Conservation (phyloP, 2,113 vertebrate genomes). For the Dicerorhinus sumatrensis region DNA sequence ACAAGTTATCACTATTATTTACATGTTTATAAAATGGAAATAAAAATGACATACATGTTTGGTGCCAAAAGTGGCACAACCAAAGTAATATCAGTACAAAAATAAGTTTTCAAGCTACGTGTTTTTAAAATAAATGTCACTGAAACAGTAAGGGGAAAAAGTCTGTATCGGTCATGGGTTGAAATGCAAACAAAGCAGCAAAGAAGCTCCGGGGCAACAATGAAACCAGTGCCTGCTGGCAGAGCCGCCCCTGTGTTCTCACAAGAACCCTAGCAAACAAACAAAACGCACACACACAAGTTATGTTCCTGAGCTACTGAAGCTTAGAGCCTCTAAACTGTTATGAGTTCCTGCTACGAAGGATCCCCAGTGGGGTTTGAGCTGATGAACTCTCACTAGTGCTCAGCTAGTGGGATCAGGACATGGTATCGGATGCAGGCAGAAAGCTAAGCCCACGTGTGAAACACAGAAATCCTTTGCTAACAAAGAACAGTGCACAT, state of each 20-base stretch:
- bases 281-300: neutral
- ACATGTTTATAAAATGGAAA: conserved; percentile 81
- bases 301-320: conserved; percentile 65
- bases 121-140: conserved; percentile 79
- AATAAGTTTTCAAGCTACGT: conserved; percentile 81
- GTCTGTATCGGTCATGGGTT: neutral
- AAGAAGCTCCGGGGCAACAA: neutral
- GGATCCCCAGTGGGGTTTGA: neutral
- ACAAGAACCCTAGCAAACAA: conserved; percentile 12
- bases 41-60: conserved; percentile 73
- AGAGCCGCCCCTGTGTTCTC: neutral
- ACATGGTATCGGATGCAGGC: neutral
- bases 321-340: conserved; percentile 63
- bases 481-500: neutral
- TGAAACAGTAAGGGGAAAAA: conserved; percentile 61
- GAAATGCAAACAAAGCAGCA: conserved; percentile 43
- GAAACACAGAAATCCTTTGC: neutral
- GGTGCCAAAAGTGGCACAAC: conserved; percentile 74
- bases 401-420: neutral
- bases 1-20: conserved; percentile 81
- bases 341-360: conserved; percentile 8
- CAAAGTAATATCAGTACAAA: conserved; percentile 82
- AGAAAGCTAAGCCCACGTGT: neutral
- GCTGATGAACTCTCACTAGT: neutral
- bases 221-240: conserved; percentile 59